A percentile compares a stretch with the other conserved stretches of the same genome.
phyloP scores from a whole-genome alignment of 2,797 vertebrate genomes.

The Parambassis ranga region DNA sequence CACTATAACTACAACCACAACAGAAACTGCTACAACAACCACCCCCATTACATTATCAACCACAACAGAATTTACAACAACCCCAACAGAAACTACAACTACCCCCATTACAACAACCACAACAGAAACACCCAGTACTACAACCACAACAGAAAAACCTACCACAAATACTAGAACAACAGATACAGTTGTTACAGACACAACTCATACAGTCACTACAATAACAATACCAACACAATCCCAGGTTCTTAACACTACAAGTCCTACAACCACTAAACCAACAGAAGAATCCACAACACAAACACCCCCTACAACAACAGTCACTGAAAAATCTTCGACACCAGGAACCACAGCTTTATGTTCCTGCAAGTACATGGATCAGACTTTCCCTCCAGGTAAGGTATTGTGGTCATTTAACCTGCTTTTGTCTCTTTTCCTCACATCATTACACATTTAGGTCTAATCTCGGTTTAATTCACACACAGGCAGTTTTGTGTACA shows the following conservation, averaged over 20 bases:
- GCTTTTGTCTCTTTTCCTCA: accelerated
- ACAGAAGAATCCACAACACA: background rate
- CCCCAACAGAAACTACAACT: background rate
- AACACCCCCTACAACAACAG: background rate
- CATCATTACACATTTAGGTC: background rate
- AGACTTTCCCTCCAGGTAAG: slow-evolving; percentile 58
- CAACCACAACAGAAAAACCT: background rate
- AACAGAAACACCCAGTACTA: background rate
- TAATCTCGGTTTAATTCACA: background rate
- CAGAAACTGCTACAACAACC: background rate
- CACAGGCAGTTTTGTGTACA: slow-evolving; percentile 77
- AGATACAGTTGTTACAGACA: too few relatives aligned
- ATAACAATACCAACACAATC: background rate
- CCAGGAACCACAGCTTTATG: slow-evolving; percentile 44
- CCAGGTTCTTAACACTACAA: too few relatives aligned
- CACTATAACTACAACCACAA: background rate
- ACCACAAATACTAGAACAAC: too few relatives aligned
- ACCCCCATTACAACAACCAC: background rate
- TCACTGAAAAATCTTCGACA: background rate
- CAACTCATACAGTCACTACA: too few relatives aligned
- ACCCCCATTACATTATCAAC: background rate
- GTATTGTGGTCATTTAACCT: too few relatives aligned
- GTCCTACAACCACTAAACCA: background rate
- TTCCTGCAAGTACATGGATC: slow-evolving; percentile 49
- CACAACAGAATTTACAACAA: background rate